Percentiles rank a stretch among this genome's conserved stretches.
These are phyloP conservation scores for Alligator mississippiensis DNA, from an alignment of 2,113 vertebrate genomes.

Conservation along the genomic window DNA sequence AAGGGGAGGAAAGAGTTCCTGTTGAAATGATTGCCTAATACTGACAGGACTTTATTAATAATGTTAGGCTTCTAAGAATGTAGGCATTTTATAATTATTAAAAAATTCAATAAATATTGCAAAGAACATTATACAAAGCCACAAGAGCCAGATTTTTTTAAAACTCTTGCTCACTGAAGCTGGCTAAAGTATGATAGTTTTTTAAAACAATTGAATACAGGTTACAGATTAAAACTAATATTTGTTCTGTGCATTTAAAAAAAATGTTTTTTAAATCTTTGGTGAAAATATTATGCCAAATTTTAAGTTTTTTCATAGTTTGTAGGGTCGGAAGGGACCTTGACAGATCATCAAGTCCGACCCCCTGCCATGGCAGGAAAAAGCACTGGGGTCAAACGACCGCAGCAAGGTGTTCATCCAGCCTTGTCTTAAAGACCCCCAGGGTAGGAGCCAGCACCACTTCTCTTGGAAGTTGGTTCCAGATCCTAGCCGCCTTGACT, in stretches of 20 bases:
- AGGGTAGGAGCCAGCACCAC: too few relatives aligned
- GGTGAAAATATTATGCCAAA: not conserved
- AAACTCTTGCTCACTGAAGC: not conserved
- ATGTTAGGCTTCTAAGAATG: not conserved
- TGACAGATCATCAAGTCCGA: too few relatives aligned
- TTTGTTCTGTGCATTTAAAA: not conserved
- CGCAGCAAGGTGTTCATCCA: too few relatives aligned
- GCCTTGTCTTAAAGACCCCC: too few relatives aligned
- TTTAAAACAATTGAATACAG: not conserved
- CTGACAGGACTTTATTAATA: not conserved
- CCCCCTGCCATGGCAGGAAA: too few relatives aligned
- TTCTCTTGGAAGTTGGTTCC: too few relatives aligned
- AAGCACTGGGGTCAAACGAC: too few relatives aligned
- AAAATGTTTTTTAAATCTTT: not conserved
- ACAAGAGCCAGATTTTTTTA: not conserved
- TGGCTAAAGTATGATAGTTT: not conserved
- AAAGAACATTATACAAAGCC: not conserved
- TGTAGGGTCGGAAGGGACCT: too few relatives aligned
- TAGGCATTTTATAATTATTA: not conserved
- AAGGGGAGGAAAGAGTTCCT: not conserved
- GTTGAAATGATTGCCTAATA: not conserved
- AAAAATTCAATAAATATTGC: constrained; percentile 22
- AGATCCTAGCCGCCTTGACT: too few relatives aligned
- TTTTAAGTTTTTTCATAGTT: not conserved
- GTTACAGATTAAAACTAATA: not conserved